Evolutionary conservation across 2,797 vertebrate genomes (phyloP).

Genomic region (Gila robusta): DNA sequence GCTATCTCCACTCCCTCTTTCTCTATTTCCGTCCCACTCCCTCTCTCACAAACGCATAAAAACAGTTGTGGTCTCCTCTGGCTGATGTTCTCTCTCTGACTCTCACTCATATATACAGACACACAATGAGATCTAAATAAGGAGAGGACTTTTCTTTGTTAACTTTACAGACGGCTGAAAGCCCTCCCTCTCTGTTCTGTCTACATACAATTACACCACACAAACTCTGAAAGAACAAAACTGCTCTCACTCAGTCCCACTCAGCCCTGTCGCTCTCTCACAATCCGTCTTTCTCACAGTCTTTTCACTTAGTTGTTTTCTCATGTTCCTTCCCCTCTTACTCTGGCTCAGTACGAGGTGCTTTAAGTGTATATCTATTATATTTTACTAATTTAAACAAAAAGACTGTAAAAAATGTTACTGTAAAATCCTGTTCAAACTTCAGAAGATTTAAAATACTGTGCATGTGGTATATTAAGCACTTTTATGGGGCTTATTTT

Average conservation of each 20-base stretch:
- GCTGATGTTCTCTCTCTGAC: constrained; percentile 25
- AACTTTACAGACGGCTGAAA: constrained; percentile 40
- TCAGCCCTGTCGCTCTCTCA: constrained; percentile 59
- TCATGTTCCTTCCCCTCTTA: neutral
- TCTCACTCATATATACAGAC: constrained; percentile 17
- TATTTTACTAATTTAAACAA: neutral
- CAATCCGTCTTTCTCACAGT: constrained; percentile 64
- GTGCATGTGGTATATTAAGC: neutral
- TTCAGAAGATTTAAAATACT: neutral
- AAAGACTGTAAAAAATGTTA: neutral
- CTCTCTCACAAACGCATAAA: constrained; percentile 9
- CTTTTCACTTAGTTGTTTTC: neutral
- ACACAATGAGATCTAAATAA: constrained; percentile 50
- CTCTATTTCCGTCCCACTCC: constrained; percentile 46
- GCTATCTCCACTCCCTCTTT: constrained; percentile 47
- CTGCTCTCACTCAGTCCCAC: constrained; percentile 62
- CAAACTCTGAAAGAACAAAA: constrained; percentile 59
- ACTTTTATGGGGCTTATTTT: neutral
- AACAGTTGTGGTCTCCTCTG: neutral
- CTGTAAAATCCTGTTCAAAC: neutral
- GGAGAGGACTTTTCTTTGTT: constrained; percentile 50
- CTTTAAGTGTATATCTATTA: neutral
- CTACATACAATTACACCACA: constrained; percentile 38
- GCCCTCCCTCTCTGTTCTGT: constrained; percentile 47
- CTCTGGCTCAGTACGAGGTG: neutral